Evolutionary conservation across 2,113 vertebrate species (phyloP).

Genomic region (Perognathus longimembris): DNA sequence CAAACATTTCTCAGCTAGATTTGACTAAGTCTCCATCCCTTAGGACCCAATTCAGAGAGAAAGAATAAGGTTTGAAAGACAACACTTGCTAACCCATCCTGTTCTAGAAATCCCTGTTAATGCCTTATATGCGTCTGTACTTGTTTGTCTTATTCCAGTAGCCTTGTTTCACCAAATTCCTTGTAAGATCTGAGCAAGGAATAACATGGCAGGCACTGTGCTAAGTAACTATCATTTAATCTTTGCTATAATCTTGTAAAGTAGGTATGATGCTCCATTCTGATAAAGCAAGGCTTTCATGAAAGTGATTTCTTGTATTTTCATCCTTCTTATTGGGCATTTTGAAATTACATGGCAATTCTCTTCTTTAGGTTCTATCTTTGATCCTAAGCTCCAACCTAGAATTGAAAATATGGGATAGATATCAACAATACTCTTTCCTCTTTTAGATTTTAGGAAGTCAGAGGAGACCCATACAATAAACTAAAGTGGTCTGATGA

Average conservation of each 20-base stretch:
- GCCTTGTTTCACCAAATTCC: background rate
- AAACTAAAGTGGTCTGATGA: background rate
- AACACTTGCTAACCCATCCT: background rate
- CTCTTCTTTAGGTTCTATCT: background rate
- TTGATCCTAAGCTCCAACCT: background rate
- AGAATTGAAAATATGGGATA: background rate
- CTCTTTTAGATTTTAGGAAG: background rate
- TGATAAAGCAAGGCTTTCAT: slow-evolving; percentile 17
- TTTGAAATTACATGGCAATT: background rate
- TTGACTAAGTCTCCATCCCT: background rate
- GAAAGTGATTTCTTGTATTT: slow-evolving; percentile 1
- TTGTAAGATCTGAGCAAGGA: background rate
- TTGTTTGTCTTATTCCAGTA: background rate
- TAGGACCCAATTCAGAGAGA: background rate
- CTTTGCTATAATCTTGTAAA: background rate
- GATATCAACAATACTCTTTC: background rate
- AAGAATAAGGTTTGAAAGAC: background rate
- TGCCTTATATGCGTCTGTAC: background rate
- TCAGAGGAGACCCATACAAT: background rate
- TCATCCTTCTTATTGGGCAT: background rate
- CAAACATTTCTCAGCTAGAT: background rate
- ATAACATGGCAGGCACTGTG: background rate
- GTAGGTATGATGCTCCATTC: background rate
- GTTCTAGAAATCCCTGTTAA: background rate
- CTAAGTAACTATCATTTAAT: background rate